A percentile compares a stretch with the other conserved stretches of the same genome.
phyloP scores from a whole-genome alignment of 2,113 vertebrate genomes.

The Capra hircus region DNA sequence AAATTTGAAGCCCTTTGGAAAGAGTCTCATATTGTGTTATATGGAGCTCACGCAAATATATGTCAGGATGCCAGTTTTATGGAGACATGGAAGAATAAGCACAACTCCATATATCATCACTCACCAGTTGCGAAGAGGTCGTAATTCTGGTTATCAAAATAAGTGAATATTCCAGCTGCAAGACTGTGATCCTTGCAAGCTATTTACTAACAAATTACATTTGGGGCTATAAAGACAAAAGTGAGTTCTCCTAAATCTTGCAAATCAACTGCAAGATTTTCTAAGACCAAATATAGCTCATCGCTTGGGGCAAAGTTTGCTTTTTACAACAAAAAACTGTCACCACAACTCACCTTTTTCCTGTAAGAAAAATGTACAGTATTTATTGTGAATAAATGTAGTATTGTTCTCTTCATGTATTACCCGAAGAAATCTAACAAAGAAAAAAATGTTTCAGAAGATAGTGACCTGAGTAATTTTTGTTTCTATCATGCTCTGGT shows the following conservation, averaged over 20 bases:
- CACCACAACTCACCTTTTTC: background rate
- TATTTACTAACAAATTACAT: background rate
- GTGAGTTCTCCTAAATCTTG: background rate
- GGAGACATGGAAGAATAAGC: background rate
- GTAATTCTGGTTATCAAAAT: background rate
- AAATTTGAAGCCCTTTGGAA: background rate
- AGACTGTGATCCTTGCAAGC: background rate
- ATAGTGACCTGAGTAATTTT: background rate
- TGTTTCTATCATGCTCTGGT: background rate
- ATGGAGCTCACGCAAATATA: background rate
- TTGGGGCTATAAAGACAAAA: background rate
- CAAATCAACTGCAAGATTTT: background rate
- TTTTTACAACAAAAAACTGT: conserved; percentile 3
- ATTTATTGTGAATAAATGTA: background rate
- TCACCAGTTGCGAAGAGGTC: background rate
- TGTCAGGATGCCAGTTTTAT: background rate
- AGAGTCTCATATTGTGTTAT: background rate
- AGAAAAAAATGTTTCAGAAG: background rate
- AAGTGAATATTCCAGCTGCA: background rate
- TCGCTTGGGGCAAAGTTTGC: background rate
- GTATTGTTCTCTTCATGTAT: background rate
- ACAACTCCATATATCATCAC: background rate
- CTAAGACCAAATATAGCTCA: background rate
- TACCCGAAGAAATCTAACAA: conserved; percentile 21
- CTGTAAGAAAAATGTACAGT: background rate